These are phyloP conservation scores for Carassius gibelio DNA, from an alignment of 2,113 vertebrate genomes.

Conservation along the genomic window DNA sequence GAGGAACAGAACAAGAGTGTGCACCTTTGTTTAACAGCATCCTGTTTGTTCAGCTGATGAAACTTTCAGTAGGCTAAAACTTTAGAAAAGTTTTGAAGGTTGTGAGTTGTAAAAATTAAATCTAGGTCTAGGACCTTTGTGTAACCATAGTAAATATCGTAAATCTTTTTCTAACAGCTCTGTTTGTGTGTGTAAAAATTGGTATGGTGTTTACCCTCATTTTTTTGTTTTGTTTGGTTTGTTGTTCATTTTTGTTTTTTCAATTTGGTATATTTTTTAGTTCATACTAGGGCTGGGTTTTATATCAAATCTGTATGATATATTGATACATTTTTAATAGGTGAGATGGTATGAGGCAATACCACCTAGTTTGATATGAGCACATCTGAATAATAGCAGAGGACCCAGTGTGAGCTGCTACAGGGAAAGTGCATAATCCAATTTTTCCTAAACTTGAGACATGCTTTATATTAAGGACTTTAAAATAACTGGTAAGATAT, in stretches of 20 bases:
- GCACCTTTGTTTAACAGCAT: neutral
- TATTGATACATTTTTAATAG: too few species aligned
- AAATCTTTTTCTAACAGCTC: neutral
- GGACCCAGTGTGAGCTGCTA: too few species aligned
- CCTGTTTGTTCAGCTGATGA: neutral
- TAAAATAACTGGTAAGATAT: too few species aligned
- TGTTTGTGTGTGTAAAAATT: neutral
- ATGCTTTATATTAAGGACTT: too few species aligned
- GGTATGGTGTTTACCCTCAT: neutral
- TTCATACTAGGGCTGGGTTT: neutral
- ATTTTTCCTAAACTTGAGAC: too few species aligned
- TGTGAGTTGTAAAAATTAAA: neutral
- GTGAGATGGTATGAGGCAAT: too few species aligned
- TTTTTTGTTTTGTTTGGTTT: neutral
- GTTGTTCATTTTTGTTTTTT: neutral
- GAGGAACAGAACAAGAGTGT: neutral
- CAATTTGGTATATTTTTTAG: neutral
- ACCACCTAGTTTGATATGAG: too few species aligned
- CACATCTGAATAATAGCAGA: too few species aligned
- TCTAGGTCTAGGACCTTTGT: neutral
- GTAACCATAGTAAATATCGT: neutral
- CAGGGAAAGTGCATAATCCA: too few species aligned
- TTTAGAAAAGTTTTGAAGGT: neutral
- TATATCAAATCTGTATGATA: neutral
- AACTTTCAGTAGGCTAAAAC: neutral